Base-by-base conservation (phyloP, 2,888 invertebrate genomes). In the Aphodius sticticus region DNA sequence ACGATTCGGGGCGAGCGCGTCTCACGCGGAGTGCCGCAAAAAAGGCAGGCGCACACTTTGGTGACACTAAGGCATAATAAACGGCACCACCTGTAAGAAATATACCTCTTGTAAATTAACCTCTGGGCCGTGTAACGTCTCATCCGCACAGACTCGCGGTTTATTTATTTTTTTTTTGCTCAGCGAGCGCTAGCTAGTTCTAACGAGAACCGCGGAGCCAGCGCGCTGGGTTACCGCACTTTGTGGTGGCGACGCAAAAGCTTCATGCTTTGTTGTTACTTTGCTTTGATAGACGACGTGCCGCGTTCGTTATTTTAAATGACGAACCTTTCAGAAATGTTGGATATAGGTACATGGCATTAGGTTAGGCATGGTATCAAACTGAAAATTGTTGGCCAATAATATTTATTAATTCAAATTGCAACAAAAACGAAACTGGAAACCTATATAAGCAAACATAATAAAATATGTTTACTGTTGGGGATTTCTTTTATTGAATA, bases 11-110 rank as follows among this genome's bases (percentile, higher is more conserved):
- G 53, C 53, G 53, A 53, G 53, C 53, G 53, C 7, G 6, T 2
- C 26, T 26, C 26, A 26, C 53, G 2, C 53, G 53, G 2, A 53
- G 53, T 53, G 53, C 53, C 53, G 74, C 35, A 35, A 74, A 74
- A 74, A 74, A 74, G 37, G 37, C 74, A 37, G 35, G 26, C 74
- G 16, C 74, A 74, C 74, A 74, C 37, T 74, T 74, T 74, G 36
- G 35, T 35, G 74, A 74, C 74, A 74, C 37, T 74, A 74, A 74
- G 74, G 74, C 36, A 74, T 74, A 74, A 74, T 74, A 74, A 36
- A 74, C 74, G 74, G 37, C 71, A 37, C 35, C 35, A 35, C 74
- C 74, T 74, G 74, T 74, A 74, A 74, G 74, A 74, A 74, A 74
- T 37, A 74, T 36, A 37, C 74, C 74, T 35, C 26, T 16, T 74